Conservation (phyloP, 2,113 vertebrate genomes). For the Nothobranchius kuhntae region DNA sequence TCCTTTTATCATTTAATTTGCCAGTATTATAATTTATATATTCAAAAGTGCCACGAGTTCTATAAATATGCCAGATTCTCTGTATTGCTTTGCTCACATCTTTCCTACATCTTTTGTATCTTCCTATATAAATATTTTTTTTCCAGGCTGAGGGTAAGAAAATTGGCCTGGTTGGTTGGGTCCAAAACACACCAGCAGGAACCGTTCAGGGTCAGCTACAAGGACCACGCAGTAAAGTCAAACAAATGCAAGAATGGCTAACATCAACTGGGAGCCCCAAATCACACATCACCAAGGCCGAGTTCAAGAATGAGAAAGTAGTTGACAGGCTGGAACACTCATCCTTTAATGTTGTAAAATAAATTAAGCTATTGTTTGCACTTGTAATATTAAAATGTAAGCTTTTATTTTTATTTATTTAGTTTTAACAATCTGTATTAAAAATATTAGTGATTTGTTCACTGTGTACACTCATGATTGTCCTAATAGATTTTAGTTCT, state of each 20-base stretch:
- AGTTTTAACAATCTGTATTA: constrained; percentile 17
- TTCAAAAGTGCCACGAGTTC: too few species aligned
- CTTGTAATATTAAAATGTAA: constrained; percentile 14
- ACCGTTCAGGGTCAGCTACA: constrained; percentile 90
- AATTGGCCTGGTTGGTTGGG: constrained; percentile 93
- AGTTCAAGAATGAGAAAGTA: constrained; percentile 87
- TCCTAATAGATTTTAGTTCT: constrained; percentile 33
- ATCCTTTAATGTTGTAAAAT: constrained; percentile 83
- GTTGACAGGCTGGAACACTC: constrained; percentile 79
- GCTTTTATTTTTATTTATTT: constrained; percentile 60
- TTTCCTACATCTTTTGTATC: background rate
- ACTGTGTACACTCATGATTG: constrained; percentile 7
- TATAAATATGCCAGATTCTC: too few species aligned
- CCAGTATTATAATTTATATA: too few species aligned
- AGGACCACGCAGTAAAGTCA: constrained; percentile 80
- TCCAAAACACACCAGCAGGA: constrained; percentile 86
- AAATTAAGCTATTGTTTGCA: background rate
- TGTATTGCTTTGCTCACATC: background rate
- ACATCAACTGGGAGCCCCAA: constrained; percentile 87
- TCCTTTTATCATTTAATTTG: too few species aligned
- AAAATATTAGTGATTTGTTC: background rate
- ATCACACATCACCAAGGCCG: constrained; percentile 83
- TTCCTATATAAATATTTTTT: background rate
- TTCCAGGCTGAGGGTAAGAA: constrained; percentile 85
- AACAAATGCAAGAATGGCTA: constrained; percentile 90